phyloP scores from a whole-genome alignment of 2,888 invertebrate genomes.

The Theretra japonica region DNA sequence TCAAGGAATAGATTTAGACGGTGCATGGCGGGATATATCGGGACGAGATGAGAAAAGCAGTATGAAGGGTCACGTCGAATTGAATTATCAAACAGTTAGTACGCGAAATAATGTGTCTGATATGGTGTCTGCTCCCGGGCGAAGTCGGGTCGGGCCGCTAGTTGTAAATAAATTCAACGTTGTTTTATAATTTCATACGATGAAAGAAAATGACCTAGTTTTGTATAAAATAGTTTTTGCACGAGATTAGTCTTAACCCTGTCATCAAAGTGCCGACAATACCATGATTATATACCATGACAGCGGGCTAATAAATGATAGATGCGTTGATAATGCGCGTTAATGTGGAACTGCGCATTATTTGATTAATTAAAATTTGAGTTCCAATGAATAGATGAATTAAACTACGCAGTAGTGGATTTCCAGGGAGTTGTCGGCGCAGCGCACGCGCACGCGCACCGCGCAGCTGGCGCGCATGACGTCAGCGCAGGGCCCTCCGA shows the following conservation, averaged over 20 bases:
- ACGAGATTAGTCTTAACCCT: background rate
- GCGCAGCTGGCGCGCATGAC: slow-evolving; percentile 38
- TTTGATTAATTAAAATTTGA: slow-evolving; percentile 35
- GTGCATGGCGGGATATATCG: too few relatives aligned
- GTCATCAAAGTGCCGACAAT: background rate
- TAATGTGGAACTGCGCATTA: slow-evolving; percentile 37
- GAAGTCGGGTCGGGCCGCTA: too few relatives aligned
- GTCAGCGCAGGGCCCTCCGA: slow-evolving; percentile 36
- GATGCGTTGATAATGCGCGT: slow-evolving; percentile 4
- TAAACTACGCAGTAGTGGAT: slow-evolving; percentile 43
- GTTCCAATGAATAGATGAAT: slow-evolving; percentile 34
- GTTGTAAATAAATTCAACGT: too few relatives aligned
- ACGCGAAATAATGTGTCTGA: too few relatives aligned
- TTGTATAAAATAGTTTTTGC: too few relatives aligned
- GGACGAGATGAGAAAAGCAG: too few relatives aligned
- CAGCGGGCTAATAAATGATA: background rate
- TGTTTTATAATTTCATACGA: too few relatives aligned
- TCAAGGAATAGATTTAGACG: too few relatives aligned
- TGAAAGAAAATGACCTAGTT: too few relatives aligned
- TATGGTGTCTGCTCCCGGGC: too few relatives aligned
- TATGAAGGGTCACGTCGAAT: too few relatives aligned
- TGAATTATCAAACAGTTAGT: too few relatives aligned
- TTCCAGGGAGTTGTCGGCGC: slow-evolving; percentile 29
- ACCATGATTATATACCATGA: background rate
- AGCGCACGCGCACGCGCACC: slow-evolving; percentile 23